Evolutionary conservation across 2,797 vertebrate species (phyloP), one percentile per base, ranked within the genome.

Genomic region (Phrynocephalus vlangalii): DNA sequence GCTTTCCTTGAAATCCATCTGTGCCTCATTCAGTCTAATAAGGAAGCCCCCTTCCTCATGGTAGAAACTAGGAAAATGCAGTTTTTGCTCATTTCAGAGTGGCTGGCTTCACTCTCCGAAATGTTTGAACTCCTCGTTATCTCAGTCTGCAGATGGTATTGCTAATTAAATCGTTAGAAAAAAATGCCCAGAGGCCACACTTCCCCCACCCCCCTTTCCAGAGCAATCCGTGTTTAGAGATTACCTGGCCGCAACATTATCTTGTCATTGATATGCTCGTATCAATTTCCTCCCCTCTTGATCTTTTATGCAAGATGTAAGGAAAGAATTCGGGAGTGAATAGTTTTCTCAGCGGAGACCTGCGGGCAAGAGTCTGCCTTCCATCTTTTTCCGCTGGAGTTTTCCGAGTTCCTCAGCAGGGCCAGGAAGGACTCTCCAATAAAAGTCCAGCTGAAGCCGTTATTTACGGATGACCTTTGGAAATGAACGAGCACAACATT

Each of bases 401-500:
- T 44, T 44, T 67, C 13, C 22, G 66, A 71, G 85, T 44, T 24
- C 24, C 68, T 86, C 0, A 0, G 44, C 87, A 7, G 48, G 44
- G 52, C 0, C 0, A 44, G 71, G 44, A 3, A 1, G 11, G 48
- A 76, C 30, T 87, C 77, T 18, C 30, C 56, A 82, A 9, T 13
- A 2, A 24, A 85, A 0, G 0, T 83, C 76, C 83, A 20, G 0
- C 26, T 48, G 38, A 48, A 67, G 26, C 7, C 15, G 67, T 18
- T 66, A n/a, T n/a, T 0, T 80, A 73, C 71, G 33, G 76, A 70
- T 30, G 2, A 50, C 20, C 1, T 66, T 33, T 13, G 0, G 48
- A 33, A 83, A 0, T 2, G 0, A 0, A 0, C 7, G 1, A 0
- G n/a, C 1, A 30, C 13, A 79, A 71, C 16, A 0, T 0, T 1